Evolutionary conservation across 2,888 invertebrate genomes (phyloP), one percentile per base, ranked within the genome.

Genomic region (Tryphoninae sp.): DNA sequence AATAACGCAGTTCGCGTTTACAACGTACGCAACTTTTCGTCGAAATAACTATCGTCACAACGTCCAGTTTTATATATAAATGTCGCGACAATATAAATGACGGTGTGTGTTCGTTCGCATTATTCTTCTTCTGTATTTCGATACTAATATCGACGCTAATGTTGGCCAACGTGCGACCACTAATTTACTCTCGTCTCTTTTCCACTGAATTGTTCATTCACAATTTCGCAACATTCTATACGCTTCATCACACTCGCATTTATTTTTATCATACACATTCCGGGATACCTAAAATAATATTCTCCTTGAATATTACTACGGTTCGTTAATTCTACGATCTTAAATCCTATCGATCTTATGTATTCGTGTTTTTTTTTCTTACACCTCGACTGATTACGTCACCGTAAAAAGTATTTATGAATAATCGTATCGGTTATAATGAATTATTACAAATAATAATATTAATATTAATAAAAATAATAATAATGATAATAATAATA

Each of bases 361-460:
- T 68, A 16, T 78, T 64, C 80, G 40, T 79, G 74, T 76, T 78
- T 77, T 49, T 80, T 65, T 71, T 78, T 79, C 64, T 67, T 72
- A 69, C 78, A 49, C 61, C 67, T 75, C 83, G 62, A 75, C 61
- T 49, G 65, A 26, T 62, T 78, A 13, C 78, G 78, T 78, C 71
- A 58, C 78, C 67, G 72, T 81, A 78, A 78, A 86, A 75, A 78
- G 75, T 80, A 23, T 53, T 67, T 77, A 72, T 61, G 73, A 81
- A 71, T 80, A 59, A 81, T 80, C 81, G 62, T 81, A 71, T 67
- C 55, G 72, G 61, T 82, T 81, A 82, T 83, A 82, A 79, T 74
- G 55, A 72, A 71, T 71, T 77, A 80, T 71, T 61, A 19, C 19
- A 19, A 74, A 80, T 77, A 67, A 61, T 80, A 51, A 67, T 78